These are phyloP conservation scores for Melikaiella ostensackeni DNA, from an alignment of 2,888 invertebrate genomes.

Conservation along the genomic window DNA sequence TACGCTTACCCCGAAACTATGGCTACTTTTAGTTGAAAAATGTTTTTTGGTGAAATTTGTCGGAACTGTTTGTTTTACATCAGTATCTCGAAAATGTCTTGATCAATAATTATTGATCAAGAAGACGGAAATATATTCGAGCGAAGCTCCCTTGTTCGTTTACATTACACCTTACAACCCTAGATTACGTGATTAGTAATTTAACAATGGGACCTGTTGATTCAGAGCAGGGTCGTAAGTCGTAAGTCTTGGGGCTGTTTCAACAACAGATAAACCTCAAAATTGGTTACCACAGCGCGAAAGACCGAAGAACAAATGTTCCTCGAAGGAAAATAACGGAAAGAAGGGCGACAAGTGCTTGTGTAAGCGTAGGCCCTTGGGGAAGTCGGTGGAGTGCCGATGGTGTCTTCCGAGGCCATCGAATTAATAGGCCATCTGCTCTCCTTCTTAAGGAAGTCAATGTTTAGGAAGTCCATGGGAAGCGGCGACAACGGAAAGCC, in stretches of 20 bases:
- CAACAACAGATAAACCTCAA: conserved; percentile 28
- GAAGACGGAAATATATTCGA: background rate
- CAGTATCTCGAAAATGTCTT: too few species aligned
- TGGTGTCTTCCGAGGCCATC: conserved; percentile 52
- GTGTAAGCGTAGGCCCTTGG: conserved; percentile 44
- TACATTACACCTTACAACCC: background rate
- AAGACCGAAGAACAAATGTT: conserved; percentile 21
- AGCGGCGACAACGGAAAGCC: conserved; percentile 76
- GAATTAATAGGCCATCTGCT: conserved; percentile 77
- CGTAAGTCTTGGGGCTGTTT: conserved; percentile 6
- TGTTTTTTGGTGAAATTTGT: too few species aligned
- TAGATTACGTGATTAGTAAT: background rate
- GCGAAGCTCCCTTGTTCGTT: background rate
- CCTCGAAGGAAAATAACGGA: conserved; percentile 57
- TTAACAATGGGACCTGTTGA: conserved; percentile 9
- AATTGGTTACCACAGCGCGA: conserved; percentile 44
- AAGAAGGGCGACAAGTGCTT: conserved; percentile 62
- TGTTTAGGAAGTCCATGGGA: conserved; percentile 77
- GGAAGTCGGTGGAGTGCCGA: conserved; percentile 45
- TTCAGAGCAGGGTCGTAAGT: background rate
- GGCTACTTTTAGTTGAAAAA: too few species aligned
- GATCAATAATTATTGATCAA: too few species aligned
- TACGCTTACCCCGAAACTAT: too few species aligned
- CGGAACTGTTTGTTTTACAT: too few species aligned
- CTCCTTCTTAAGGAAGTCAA: conserved; percentile 73